These are phyloP conservation scores for Theodoxus fluviatilis DNA, from an alignment of 2,888 invertebrate genomes.

Conservation along the genomic window DNA sequence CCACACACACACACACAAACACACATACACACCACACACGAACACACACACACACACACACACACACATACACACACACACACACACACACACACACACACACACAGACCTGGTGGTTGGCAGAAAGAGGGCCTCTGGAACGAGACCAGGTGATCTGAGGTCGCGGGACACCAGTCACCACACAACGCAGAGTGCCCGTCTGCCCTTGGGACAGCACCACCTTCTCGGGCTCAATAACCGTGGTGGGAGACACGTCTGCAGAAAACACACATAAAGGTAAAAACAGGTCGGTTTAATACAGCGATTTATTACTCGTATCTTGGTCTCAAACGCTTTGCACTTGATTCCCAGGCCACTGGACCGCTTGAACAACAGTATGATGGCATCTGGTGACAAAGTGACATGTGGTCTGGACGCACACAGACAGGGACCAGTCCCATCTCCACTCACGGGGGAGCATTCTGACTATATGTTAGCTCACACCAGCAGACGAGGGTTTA, in stretches of 20 bases:
- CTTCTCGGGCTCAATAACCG: constrained; percentile 73
- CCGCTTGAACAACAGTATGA: too few species aligned
- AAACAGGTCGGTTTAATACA: too few species aligned
- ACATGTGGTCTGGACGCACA: too few species aligned
- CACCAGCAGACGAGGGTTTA: too few species aligned
- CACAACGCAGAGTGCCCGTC: constrained; percentile 77
- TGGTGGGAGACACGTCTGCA: constrained; percentile 66
- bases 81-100: not conserved
- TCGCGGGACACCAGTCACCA: constrained; percentile 77
- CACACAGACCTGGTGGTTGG: constrained; percentile 66
- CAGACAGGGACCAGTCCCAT: too few species aligned
- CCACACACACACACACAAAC: too few species aligned
- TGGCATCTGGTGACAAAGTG: too few species aligned
- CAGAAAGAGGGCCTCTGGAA: constrained; percentile 72
- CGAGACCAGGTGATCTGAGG: constrained; percentile 85
- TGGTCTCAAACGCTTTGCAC: too few species aligned
- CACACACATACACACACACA: constrained; percentile 12
- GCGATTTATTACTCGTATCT: too few species aligned
- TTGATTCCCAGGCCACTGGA: too few species aligned
- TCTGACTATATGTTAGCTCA: too few species aligned
- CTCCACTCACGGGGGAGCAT: too few species aligned
- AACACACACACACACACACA: constrained; percentile 1
- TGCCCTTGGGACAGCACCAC: constrained; percentile 74
- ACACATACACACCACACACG: constrained; percentile 4
- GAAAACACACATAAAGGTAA: not conserved